phyloP scores from a whole-genome alignment of 2,797 vertebrate genomes.

The Echeneis naucrates region DNA sequence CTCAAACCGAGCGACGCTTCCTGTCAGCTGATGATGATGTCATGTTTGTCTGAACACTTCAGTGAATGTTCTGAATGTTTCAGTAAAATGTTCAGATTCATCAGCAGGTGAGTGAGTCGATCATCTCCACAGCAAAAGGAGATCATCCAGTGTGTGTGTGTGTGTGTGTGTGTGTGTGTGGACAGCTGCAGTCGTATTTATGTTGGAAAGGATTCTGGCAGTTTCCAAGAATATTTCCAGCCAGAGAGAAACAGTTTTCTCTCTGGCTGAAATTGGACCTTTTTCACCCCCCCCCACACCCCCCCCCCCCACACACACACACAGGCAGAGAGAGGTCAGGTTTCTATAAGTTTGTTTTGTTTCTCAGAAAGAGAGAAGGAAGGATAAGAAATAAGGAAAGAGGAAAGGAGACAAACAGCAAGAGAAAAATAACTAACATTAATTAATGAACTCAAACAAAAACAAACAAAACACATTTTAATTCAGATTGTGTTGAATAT shows the following conservation, averaged over 20 bases:
- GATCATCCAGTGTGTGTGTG: conserved; percentile 41
- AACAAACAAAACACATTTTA: not conserved
- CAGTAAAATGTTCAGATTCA: too few species aligned
- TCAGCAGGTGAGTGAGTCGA: too few species aligned
- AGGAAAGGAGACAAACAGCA: not conserved
- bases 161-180: conserved; percentile 43
- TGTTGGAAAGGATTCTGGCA: conserved; percentile 68
- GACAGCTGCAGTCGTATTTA: conserved; percentile 68
- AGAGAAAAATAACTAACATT: too few species aligned
- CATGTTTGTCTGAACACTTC: too few species aligned
- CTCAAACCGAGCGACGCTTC: too few species aligned
- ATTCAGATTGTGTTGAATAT: not conserved
- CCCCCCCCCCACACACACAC: too few species aligned
- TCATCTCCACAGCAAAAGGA: too few species aligned
- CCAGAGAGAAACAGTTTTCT: conserved; percentile 47
- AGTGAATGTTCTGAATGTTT: too few species aligned
- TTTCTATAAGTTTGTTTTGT: conserved; percentile 15
- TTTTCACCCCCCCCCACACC: too few species aligned
- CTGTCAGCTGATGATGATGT: too few species aligned
- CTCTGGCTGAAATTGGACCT: conserved; percentile 51
- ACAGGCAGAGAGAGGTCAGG: not conserved
- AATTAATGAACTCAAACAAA: too few species aligned
- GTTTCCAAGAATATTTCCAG: conserved; percentile 72
- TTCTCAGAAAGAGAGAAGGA: not conserved
- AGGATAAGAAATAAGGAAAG: not conserved